phyloP scores from a whole-genome alignment of 2,888 invertebrate species.

The Rhamnusium bicolor region DNA sequence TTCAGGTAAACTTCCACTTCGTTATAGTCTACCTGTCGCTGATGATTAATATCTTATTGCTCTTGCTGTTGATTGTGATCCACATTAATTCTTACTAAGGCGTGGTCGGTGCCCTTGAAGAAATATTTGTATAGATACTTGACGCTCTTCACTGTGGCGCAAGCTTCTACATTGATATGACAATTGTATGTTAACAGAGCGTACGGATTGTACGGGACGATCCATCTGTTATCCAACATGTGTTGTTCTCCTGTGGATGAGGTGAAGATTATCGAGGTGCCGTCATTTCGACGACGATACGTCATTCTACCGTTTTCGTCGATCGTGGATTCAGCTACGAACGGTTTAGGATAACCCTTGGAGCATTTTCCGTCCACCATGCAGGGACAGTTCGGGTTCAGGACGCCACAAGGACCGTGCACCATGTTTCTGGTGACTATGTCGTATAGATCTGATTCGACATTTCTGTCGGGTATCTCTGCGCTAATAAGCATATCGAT shows the following conservation, averaged over 20 bases:
- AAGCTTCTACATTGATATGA: slow-evolving; percentile 1
- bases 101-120: background rate
- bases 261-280: background rate
- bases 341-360: slow-evolving; percentile 50
- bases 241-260: background rate
- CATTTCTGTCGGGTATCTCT: slow-evolving; percentile 1
- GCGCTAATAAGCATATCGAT: background rate
- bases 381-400: slow-evolving; percentile 59
- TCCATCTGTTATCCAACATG: slow-evolving; percentile 8
- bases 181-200: slow-evolving; percentile 2
- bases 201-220: slow-evolving; percentile 13
- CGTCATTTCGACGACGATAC: slow-evolving; percentile 26
- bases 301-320: slow-evolving; percentile 33
- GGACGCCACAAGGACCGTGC: slow-evolving; percentile 67
- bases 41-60: too few relatives aligned
- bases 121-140: slow-evolving; percentile 24
- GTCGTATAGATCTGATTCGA: slow-evolving; percentile 12
- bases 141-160: background rate
- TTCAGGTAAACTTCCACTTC: background rate
- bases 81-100: background rate
- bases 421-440: slow-evolving; percentile 59
- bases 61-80: background rate
- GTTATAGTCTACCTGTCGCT: background rate
- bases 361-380: slow-evolving; percentile 65
- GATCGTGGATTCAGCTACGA: slow-evolving; percentile 28